A percentile compares a stretch with the other conserved stretches of the same genome.
Conservation (phyloP, 2,797 vertebrate species). For the Sebastes oblongus region DNA sequence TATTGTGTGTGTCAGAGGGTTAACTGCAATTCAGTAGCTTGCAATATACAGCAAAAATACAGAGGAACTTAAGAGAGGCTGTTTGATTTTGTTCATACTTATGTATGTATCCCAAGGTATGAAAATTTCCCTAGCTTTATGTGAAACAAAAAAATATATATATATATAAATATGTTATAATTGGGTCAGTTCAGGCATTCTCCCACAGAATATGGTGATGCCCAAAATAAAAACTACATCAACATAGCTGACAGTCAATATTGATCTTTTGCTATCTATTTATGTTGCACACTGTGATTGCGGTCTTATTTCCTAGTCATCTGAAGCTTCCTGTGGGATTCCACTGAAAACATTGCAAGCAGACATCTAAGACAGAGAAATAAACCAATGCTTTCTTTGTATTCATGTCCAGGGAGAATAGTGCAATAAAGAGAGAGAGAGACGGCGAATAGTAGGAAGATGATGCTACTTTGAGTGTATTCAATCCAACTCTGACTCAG, state of each 20-base stretch:
- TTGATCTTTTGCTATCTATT: slow-evolving; percentile 38
- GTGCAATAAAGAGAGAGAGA: not conserved
- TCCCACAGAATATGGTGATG: not conserved
- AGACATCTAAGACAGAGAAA: slow-evolving; percentile 29
- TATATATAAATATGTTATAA: not conserved
- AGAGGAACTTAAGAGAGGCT: not conserved
- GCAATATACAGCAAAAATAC: not conserved
- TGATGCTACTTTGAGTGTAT: slow-evolving; percentile 15
- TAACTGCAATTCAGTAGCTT: not conserved
- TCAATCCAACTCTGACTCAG: slow-evolving; percentile 30
- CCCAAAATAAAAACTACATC: not conserved
- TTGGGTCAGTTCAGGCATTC: not conserved
- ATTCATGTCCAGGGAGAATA: slow-evolving; percentile 11
- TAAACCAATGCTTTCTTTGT: slow-evolving; percentile 13
- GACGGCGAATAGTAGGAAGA: not conserved
- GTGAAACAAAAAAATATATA: not conserved
- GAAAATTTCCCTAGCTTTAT: not conserved
- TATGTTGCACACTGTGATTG: slow-evolving; percentile 20
- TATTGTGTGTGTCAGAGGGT: too few species aligned
- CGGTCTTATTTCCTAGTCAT: slow-evolving; percentile 14
- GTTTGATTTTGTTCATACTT: not conserved
- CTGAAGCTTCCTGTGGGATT: slow-evolving; percentile 25
- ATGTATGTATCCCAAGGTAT: not conserved
- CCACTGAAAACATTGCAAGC: not conserved
- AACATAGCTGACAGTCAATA: not conserved